Evolutionary conservation across 2,888 invertebrate species (phyloP).

Genomic region (Nephrotoma flavescens): DNA sequence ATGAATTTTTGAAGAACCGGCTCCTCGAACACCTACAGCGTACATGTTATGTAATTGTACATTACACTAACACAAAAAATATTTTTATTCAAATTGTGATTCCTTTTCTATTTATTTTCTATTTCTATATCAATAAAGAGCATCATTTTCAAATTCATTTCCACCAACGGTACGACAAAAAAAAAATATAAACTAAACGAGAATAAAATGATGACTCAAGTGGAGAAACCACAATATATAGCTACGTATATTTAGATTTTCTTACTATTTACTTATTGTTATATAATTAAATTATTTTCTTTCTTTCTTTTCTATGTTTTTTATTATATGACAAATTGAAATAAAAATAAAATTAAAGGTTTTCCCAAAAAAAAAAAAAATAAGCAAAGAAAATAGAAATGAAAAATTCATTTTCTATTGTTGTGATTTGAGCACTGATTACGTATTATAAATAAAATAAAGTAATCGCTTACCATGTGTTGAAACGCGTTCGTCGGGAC

Average conservation of each 20-base stretch:
- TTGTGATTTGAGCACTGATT: background rate
- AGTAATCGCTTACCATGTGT: slow-evolving; percentile 1
- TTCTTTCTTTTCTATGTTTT: background rate
- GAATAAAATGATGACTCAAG: background rate
- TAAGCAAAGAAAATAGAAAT: background rate
- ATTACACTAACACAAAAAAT: too few relatives aligned
- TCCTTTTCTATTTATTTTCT: background rate
- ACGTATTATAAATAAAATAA: background rate
- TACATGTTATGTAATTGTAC: too few relatives aligned
- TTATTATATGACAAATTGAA: background rate
- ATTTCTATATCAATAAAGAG: background rate
- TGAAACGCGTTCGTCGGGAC: slow-evolving; percentile 2
- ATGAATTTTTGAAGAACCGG: too few relatives aligned
- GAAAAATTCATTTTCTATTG: background rate
- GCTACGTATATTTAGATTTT: background rate
- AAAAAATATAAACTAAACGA: background rate
- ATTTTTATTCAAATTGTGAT: background rate
- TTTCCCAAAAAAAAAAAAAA: background rate
- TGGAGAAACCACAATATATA: background rate
- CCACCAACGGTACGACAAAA: background rate
- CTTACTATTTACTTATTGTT: background rate
- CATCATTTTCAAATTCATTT: background rate
- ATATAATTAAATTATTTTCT: background rate
- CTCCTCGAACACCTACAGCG: too few relatives aligned
- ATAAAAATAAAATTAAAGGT: background rate